Base-by-base conservation (phyloP, 1,140 invertebrate species). In the Microvelia longipes region DNA sequence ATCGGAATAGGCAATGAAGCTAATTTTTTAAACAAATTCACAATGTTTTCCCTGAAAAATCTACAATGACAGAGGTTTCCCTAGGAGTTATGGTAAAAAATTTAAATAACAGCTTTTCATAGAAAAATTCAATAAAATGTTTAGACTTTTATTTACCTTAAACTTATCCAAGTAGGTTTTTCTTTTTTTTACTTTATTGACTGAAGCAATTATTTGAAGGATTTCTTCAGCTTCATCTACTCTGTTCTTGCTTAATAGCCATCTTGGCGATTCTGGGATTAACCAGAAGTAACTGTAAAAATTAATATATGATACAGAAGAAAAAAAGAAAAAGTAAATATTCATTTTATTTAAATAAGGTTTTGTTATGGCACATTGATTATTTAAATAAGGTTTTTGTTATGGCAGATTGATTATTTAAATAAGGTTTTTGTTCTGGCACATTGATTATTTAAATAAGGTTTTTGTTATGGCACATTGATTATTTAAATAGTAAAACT, bases 211-310 rank as follows among this genome's bases (percentile, higher is more conserved):
- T 70, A 82, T 84, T 74, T 87, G 82, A 1, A 93, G 81, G 2
- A 89, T 80, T 69, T 81, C 80, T 30, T 87, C 85, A 0, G 90
- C 90, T 79, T 89, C 87, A 11, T 86, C 83, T 14, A 82, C 79
- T 27, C 86, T 82, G 19, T 87, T 87, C 77, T 90, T 89, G 2
- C 87, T 86, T 24, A 92, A 77, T 14, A 93, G 77, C 91, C 91
- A 93, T 72, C 91, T 82, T 0, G 87, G 86, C 1, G 90, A 92
- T 78, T 93, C 91, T 1, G 90, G 90, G 76, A 91, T 88, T 71
- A 91, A 86, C 84, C 85, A 86, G 27, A 83, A 83, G 72, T 80
- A 83, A 0, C 71, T 72, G 68, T 29, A 71, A 62, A 66, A 26
- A 61, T 1, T 61, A 61, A 63, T 61, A 24, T 68, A 73, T 80